Percentiles rank a stretch among this genome's conserved stretches.
These are phyloP conservation scores for Caenorhabditis drosophilae DNA, from an alignment of 2,888 invertebrate genomes.

Conservation along the genomic window DNA sequence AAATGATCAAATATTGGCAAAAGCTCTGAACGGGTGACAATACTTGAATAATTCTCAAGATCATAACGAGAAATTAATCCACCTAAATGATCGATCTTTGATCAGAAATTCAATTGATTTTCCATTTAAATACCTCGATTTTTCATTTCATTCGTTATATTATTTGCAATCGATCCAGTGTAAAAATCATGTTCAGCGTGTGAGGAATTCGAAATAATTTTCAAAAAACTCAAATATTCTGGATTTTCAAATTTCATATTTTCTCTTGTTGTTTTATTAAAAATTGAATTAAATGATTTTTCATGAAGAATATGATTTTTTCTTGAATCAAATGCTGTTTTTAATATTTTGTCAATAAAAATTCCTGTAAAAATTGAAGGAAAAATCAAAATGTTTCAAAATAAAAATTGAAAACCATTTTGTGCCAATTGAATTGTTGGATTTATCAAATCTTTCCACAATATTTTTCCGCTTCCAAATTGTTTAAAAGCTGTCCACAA, in stretches of 20 bases:
- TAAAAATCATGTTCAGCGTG: conserved; percentile 44
- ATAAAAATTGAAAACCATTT: neutral
- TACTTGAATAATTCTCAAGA: conserved; percentile 30
- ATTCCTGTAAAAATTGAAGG: neutral
- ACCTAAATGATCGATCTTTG: too few species aligned
- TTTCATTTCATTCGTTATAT: conserved; percentile 41
- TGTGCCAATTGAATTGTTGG: conserved; percentile 16
- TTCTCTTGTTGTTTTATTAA: conserved; percentile 16
- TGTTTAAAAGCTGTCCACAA: conserved; percentile 34
- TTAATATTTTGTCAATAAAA: conserved; percentile 15
- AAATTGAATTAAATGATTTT: conserved; percentile 14
- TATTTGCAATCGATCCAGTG: conserved; percentile 32
- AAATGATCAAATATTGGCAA: conserved; percentile 5
- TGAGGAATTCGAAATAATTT: conserved; percentile 9
- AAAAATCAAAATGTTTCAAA: neutral
- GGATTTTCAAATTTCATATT: conserved; percentile 5
- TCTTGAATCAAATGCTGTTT: conserved; percentile 20
- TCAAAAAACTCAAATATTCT: conserved; percentile 20
- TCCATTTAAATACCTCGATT: too few species aligned
- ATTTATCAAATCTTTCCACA: conserved; percentile 33
- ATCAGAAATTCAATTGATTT: too few species aligned
- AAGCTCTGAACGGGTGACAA: conserved; percentile 21
- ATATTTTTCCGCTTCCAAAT: conserved; percentile 36
- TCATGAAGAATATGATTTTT: conserved; percentile 30
- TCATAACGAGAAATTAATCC: conserved; percentile 25